These are phyloP conservation scores for Ctenicera cuprea DNA, from an alignment of 2,888 invertebrate genomes.

Conservation along the genomic window DNA sequence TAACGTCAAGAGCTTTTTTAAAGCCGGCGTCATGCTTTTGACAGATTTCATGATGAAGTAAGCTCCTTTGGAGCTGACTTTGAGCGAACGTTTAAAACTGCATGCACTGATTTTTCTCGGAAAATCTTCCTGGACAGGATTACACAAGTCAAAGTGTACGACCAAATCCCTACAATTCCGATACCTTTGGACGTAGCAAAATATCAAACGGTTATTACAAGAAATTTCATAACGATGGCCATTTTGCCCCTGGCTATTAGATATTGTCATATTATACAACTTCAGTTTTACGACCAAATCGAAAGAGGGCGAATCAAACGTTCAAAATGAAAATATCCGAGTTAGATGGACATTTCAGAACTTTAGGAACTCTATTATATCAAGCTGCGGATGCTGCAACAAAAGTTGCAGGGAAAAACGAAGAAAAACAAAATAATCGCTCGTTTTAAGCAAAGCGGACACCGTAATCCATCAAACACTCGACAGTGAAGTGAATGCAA, in stretches of 20 bases:
- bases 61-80: conserved; percentile 39
- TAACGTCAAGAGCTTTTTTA: conserved; percentile 39
- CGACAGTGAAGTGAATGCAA: conserved; percentile 1
- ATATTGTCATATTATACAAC: conserved; percentile 3
- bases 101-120: conserved; percentile 22
- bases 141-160: not conserved
- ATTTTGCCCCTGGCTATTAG: not conserved
- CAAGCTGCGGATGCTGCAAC: not conserved
- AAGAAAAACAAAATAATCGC: conserved; percentile 1
- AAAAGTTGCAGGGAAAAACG: not conserved
- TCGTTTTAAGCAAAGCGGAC: conserved; percentile 4
- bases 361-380: too few relatives aligned
- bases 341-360: too few relatives aligned
- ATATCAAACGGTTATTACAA: not conserved
- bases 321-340: too few relatives aligned
- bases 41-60: conserved; percentile 48
- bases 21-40: conserved; percentile 42
- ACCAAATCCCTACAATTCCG: not conserved
- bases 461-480: conserved; percentile 13
- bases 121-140: conserved; percentile 7
- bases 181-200: not conserved
- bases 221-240: not conserved
- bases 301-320: too few relatives aligned
- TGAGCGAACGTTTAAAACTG: conserved; percentile 31
- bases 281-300: not conserved